These are phyloP conservation scores for Beroe ovata DNA, from an alignment of 37 sponge, comb jelly and placozoan species.

Conservation along the genomic window DNA sequence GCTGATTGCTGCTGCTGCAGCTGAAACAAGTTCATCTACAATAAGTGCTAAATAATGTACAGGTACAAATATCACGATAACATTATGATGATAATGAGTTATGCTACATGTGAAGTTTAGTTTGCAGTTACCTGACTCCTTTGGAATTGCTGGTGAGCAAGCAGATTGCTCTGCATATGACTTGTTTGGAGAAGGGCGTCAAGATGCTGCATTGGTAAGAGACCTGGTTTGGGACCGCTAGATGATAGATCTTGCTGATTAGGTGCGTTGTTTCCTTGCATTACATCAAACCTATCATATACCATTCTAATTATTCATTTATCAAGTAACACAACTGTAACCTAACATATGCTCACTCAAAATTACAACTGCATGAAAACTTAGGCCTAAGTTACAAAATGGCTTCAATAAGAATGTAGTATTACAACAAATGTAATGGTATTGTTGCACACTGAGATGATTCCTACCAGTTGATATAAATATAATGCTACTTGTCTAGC, in stretches of 20 bases:
- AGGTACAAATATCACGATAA: too few species aligned
- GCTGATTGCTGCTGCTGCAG: conserved; percentile 16
- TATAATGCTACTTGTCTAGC: not conserved
- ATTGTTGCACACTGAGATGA: too few species aligned
- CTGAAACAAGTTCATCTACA: not conserved
- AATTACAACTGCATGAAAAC: too few species aligned
- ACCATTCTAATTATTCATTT: too few species aligned
- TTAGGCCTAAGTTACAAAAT: too few species aligned
- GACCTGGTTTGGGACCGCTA: not conserved
- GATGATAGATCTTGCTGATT: not conserved
- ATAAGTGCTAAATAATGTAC: not conserved
- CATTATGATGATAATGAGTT: not conserved
- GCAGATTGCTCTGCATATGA: conserved; percentile 34
- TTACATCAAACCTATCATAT: not conserved
- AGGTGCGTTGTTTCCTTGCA: not conserved
- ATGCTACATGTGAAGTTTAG: too few species aligned
- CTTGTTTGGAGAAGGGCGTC: conserved; percentile 19
- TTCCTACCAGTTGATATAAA: too few species aligned
- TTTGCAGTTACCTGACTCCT: conserved; percentile 33
- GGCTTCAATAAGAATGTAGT: too few species aligned
- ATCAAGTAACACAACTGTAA: too few species aligned
- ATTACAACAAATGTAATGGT: too few species aligned
- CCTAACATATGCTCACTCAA: too few species aligned
- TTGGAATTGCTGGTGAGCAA: conserved; percentile 53
- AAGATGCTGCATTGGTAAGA: conserved; percentile 34